Evolutionary conservation across 1,140 invertebrate species (phyloP).

Genomic region (Temnothorax curvispinosus): DNA sequence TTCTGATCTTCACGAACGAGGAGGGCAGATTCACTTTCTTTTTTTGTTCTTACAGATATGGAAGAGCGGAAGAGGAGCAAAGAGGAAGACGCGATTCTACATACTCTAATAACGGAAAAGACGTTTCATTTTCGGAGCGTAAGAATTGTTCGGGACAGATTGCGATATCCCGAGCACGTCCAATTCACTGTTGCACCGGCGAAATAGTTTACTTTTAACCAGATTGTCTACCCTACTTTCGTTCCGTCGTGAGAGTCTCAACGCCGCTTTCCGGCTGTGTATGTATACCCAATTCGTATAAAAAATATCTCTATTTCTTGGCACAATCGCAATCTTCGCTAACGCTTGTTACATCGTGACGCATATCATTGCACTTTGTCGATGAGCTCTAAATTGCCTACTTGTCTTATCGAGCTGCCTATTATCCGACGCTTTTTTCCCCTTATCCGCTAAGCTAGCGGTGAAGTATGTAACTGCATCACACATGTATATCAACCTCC

Average conservation of each 20-base stretch:
- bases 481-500: neutral
- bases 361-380: slow-evolving; percentile 35
- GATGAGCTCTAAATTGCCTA: slow-evolving; percentile 42
- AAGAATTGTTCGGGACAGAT: slow-evolving; percentile 15
- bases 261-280: slow-evolving; percentile 21
- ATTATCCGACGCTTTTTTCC: neutral
- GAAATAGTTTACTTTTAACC: slow-evolving; percentile 33
- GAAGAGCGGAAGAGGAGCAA: neutral
- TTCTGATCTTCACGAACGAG: neutral
- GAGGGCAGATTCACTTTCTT: neutral
- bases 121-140: slow-evolving; percentile 47
- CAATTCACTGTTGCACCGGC: slow-evolving; percentile 23
- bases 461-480: neutral
- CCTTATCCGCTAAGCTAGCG: neutral
- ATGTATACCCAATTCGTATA: slow-evolving; percentile 69
- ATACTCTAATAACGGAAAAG: slow-evolving; percentile 24
- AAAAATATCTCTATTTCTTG: slow-evolving; percentile 74
- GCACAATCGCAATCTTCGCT: slow-evolving; percentile 66
- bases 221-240: slow-evolving; percentile 53
- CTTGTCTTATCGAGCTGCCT: slow-evolving; percentile 3
- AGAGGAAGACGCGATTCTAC: slow-evolving; percentile 39
- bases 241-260: slow-evolving; percentile 10
- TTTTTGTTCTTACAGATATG: neutral
- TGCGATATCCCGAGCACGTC: slow-evolving; percentile 6
- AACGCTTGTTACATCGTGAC: slow-evolving; percentile 13